Base-by-base conservation (phyloP, 2,113 vertebrate genomes). In the Rhabdornis inornatus region DNA sequence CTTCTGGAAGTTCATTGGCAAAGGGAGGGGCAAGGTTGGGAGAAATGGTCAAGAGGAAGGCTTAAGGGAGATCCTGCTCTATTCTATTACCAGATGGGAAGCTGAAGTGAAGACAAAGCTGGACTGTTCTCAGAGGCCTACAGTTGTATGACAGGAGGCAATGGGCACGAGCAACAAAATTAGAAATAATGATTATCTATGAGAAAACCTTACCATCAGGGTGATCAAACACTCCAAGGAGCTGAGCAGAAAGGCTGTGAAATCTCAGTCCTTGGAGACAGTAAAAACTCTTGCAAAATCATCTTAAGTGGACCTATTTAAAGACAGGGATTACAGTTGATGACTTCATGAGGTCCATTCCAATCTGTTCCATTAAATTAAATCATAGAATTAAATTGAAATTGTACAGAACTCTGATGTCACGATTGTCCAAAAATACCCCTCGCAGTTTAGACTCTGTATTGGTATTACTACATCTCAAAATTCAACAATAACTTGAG, bases 31-130 rank as follows among this genome's bases (percentile, higher is more conserved):
- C 28, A 44, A 57, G 13, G 18, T 3, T 86, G 16, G 49, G 59
- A 68, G 7, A 72, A 42, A 21, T 24, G 42, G 10, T n/a, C 0
- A 0, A 40, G 50, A 55, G 35, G 24, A 10, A 57, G 7, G 13
- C 39, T 63, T 63, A 20, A 77, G 24, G 18, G 13, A 72, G 11
- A n/a, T 25, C 18, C 70, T 81, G 6, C 4, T 64, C 11, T 25
- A 23, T 44, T 72, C n/a, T 53, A 2, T 42, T 44, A 30, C 15
- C 39, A 42, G 40, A 39, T 25, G 40, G 31, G 11, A 80, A 4
- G 14, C 21, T 87, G 30, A 6, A 37, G 30, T 33, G 53, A 72
- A 52, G 42, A 52, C 47, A 42, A 59, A 78, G 5, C 27, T 27
- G 24, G 35, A 22, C 10, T 75, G 11, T 12, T 64, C 39, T 53